Evolutionary conservation across 1,140 invertebrate genomes (phyloP), one percentile per base, ranked within the genome.

Genomic region (Pogonomyrmex californicus): DNA sequence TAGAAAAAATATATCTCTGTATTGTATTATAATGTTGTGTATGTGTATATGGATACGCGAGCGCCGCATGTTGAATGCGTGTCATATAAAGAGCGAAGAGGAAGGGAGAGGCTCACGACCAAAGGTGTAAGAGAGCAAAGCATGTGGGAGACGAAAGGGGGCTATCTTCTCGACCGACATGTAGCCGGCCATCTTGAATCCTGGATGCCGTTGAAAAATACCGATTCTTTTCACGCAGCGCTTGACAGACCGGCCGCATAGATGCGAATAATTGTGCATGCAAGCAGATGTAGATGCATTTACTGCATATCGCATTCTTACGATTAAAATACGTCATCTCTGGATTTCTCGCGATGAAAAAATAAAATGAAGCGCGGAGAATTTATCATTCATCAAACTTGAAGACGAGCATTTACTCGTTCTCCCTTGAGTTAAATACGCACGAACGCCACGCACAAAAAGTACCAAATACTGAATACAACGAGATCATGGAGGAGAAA

Each of bases 161-260:
- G 88, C 78, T 88, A 87, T 89, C 91, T 86, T 92, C 90, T 92
- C 89, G 90, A 51, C 75, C 90, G 89, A 90, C 86, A 90, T 86
- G 90, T 87, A 51, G 71, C 58, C 93, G 89, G 94, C 94, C 94
- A 94, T 94, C 91, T 94, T 94, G 94, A 85, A 94, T 94, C 91
- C 91, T 92, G 91, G 88, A 85, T 87, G 87, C 91, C 92, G 93
- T 93, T 91, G 87, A 92, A 94, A 93, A 93, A 91, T 89, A 90
- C 88, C 87, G 68, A 89, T 91, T 91, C 82, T 87, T 86, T 65
- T 90, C 81, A 70, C 78, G 30, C 41, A 54, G 41, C 86, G 85
- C 88, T 90, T 91, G 91, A 93, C 92, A 93, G 91, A 91, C 86
- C 66, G 51, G 87, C 92, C 88, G 92, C 90, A 89, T 91, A 87